Base-by-base conservation (phyloP, 2,797 vertebrate species). In the Orientallactaga sibirica region DNA sequence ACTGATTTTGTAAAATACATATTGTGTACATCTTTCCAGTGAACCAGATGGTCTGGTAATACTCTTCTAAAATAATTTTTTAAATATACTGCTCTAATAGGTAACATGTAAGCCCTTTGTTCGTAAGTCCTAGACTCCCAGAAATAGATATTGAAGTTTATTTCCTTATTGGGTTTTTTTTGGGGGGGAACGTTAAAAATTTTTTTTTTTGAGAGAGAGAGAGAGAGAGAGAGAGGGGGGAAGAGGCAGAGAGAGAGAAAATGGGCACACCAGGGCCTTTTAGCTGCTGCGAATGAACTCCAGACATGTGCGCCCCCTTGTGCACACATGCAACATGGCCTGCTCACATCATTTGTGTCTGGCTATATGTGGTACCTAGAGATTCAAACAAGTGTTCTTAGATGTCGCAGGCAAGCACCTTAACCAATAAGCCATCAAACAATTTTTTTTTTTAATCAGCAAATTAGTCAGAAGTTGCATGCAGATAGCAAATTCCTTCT, bases 1-100 rank as follows among this genome's bases (percentile, higher is more conserved):
- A 37, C 33, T 37, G 33, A 80, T 64, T 91, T 71, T 64, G 15
- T 87, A 84, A 81, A 93, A 76, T 58, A 43, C 62, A 79, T 83
- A 29, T 80, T 92, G 68, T n/a, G 19, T n/a, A 73, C 4, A 20
- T 83, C 84, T 91, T 92, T 71, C 74, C 83, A 29, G 10, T 3
- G 52, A 82, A 64, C 14, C 7, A n/a, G 43, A 27, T 85, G 77
- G 22, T 73, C 61, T 93, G 52, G 0, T 52, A 33, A 62, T 43
- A n/a, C 48, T 76, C 68, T 94, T 81, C 67, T 67, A 62, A 91
- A 58, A 18, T 82, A 88, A 52, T 64, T 58, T 64, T 58, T 86
- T 64, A 80, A 71, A 77, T 12, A 2, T 64, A 22, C 41, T 85
- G 25, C 75, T 81, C 27, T 73, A 43, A 10, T 52, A 79, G n/a